Evolutionary conservation across 2,888 invertebrate genomes (phyloP), one percentile per base, ranked within the genome.

Genomic region (Neoascia interrupta): DNA sequence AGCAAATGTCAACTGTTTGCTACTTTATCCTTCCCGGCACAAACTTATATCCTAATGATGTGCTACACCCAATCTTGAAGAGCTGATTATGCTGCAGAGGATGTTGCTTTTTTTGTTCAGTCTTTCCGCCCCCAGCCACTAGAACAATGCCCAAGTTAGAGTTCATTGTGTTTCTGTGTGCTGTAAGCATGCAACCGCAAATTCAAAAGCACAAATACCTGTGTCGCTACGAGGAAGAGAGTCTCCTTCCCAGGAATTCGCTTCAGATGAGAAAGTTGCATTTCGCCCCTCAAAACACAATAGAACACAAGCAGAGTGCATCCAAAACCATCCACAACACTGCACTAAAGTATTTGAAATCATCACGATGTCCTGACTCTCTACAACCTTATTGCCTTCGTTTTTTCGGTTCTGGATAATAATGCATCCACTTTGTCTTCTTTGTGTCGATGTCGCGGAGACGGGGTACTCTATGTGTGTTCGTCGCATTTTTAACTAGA

Each of bases 21-120:
- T 21, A 11, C n/a, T 18, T 23, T 23, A 15, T 45, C 10, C 15
- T 21, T 23, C 23, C 34, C 36, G 2, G 16, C 21, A 60, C 60
- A 36, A 58, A 66, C 64, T 39, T 11, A 74, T 53, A 53, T 66
- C 53, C 53, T 74, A 66, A 74, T 74, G 60, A 74, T 45, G 73
- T 68, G 60, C 53, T 37, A 39, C 66, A 66, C 68, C 58, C 66
- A 66, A 66, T 73, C 73, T 68, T 73, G 11, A 39, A 60, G 45
- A 60, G 60, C 58, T 66, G 73, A 66, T 74, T 74, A 23, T 18
- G 18, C 18, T 37, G n/a, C n/a, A 16, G 15, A 34, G 34, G 21
- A 47, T 45, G 47, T n/a, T n/a, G n/a, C n/a, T 18, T 60, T 60
- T 60, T 45, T 45, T 16, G 47, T 36, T 47, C 43, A 11, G 31